Conservation (phyloP, 64 coral and sea anemone genomes). For the Platygyra sinensis region DNA sequence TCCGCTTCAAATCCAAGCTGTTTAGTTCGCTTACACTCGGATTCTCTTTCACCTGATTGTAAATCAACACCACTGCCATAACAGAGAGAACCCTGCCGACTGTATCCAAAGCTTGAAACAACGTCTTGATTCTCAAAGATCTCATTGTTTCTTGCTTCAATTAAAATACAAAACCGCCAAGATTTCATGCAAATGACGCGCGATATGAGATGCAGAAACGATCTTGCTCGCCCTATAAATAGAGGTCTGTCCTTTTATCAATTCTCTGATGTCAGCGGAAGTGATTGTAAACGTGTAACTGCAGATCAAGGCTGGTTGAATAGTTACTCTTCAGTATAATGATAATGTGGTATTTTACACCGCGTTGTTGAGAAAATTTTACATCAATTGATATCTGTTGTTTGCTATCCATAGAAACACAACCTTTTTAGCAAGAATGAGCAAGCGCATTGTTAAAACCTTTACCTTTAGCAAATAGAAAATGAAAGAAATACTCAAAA, state of each 20-base stretch:
- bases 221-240: too few species aligned
- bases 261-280: too few species aligned
- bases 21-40: background rate
- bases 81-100: background rate
- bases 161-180: background rate
- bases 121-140: background rate
- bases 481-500: background rate
- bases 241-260: too few species aligned
- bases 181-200: background rate
- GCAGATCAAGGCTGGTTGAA: background rate
- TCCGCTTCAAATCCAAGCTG: background rate
- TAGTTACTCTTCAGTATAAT: background rate
- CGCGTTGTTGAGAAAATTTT: background rate
- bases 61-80: constrained; percentile 23
- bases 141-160: constrained; percentile 16
- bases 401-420: background rate
- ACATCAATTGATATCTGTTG: background rate
- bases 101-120: background rate
- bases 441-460: background rate
- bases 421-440: background rate
- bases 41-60: background rate
- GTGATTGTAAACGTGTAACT: background rate
- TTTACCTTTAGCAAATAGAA: background rate
- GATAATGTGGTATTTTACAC: background rate
- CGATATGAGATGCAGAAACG: background rate